Percentiles rank a stretch among this genome's conserved stretches.
These are phyloP conservation scores for Urocyon cinereoargenteus DNA, from an alignment of 2,797 vertebrate species.

Conservation along the genomic window DNA sequence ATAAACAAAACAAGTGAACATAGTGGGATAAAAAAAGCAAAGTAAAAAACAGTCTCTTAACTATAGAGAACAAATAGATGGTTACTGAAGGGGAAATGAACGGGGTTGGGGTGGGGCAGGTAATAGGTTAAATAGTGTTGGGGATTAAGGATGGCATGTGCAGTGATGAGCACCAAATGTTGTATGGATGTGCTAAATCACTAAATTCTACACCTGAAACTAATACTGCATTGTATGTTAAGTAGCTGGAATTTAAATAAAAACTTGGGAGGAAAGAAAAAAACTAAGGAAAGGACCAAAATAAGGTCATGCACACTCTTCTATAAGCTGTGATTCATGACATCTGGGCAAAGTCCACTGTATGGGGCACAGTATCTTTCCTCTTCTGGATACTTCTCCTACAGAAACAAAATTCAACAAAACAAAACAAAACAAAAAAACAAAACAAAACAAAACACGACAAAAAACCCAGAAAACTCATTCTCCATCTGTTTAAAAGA, in stretches of 20 bases:
- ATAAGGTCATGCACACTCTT: background rate
- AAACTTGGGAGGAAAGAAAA: background rate
- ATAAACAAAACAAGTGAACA: background rate
- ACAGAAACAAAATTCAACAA: background rate
- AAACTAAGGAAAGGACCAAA: background rate
- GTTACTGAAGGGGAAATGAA: background rate
- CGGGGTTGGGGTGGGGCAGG: background rate
- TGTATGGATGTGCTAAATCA: background rate
- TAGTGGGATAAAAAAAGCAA: background rate
- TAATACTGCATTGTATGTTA: background rate
- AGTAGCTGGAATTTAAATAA: background rate
- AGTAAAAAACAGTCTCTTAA: background rate
- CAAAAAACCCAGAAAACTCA: too few relatives aligned
- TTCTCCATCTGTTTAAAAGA: background rate
- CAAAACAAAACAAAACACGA: too few relatives aligned
- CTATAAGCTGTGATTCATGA: background rate
- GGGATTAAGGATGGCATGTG: background rate
- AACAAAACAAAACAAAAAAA: background rate
- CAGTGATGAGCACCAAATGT: background rate
- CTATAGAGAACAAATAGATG: background rate
- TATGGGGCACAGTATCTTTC: accelerated
- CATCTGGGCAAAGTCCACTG: background rate
- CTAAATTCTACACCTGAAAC: background rate
- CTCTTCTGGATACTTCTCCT: background rate
- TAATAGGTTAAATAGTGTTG: background rate